Evolutionary conservation across 2,113 vertebrate genomes (phyloP).

Genomic region (Onychostruthus taczanowskii): DNA sequence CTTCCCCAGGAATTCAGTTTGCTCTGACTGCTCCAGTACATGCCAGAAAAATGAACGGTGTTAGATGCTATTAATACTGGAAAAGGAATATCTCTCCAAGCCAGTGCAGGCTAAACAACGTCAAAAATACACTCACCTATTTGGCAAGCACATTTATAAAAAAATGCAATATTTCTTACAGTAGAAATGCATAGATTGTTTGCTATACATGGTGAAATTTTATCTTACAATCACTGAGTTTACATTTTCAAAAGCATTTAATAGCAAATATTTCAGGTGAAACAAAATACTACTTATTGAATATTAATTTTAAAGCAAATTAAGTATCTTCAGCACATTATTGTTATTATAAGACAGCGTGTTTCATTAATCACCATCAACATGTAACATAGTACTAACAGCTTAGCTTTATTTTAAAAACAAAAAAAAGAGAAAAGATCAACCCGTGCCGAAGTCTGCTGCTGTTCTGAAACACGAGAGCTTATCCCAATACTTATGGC

Average conservation of each 20-base stretch:
- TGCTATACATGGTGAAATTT: neutral
- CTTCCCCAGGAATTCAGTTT: slow-evolving; percentile 51
- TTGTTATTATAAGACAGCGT: neutral
- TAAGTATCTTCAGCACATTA: neutral
- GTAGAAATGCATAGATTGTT: neutral
- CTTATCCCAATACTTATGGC: neutral
- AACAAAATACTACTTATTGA: neutral
- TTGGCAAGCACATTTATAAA: neutral
- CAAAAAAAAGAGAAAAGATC: neutral
- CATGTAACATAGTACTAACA: neutral
- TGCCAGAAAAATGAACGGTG: slow-evolving; percentile 45
- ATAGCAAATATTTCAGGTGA: neutral
- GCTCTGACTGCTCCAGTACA: slow-evolving; percentile 50
- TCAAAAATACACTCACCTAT: slow-evolving; percentile 2
- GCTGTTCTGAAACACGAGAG: neutral
- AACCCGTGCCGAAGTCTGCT: neutral
- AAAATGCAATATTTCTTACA: neutral
- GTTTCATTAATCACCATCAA: neutral
- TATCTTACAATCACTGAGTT: neutral
- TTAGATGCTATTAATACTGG: slow-evolving; percentile 36
- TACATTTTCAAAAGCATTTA: neutral
- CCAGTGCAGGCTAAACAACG: slow-evolving; percentile 14
- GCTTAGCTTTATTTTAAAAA: slow-evolving; percentile 1
- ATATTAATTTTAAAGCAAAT: slow-evolving; percentile 8
- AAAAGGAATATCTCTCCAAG: slow-evolving; percentile 28